These are phyloP conservation scores for Dendroctonus ponderosae DNA, from an alignment of 1,140 invertebrate genomes.

Conservation along the genomic window DNA sequence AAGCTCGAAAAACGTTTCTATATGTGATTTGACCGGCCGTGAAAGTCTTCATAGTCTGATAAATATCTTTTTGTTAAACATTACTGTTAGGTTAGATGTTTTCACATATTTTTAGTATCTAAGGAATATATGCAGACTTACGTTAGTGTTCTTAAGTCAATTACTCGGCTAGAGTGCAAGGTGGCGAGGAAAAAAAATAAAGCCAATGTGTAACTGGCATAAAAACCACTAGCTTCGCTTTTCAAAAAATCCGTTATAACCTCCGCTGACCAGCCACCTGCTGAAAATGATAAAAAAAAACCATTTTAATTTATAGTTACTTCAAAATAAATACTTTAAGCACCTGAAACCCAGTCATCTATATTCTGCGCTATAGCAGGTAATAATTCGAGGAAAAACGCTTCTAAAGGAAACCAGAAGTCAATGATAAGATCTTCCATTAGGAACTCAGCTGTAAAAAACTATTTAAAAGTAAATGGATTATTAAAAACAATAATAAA, in stretches of 20 bases:
- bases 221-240: slow-evolving; percentile 29
- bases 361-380: slow-evolving; percentile 35
- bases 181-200: slow-evolving; percentile 40
- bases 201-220: slow-evolving; percentile 42
- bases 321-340: background rate
- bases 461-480: slow-evolving; percentile 27
- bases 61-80: too few species aligned
- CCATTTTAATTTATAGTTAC: slow-evolving; percentile 19
- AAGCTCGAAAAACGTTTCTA: too few species aligned
- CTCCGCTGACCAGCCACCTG: slow-evolving; percentile 18
- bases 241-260: slow-evolving; percentile 35
- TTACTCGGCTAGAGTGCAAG: slow-evolving; percentile 41
- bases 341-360: slow-evolving; percentile 25
- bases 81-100: too few species aligned
- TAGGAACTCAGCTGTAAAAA: slow-evolving; percentile 40
- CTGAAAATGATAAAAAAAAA: slow-evolving; percentile 20
- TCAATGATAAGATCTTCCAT: slow-evolving; percentile 45
- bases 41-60: too few species aligned
- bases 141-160: slow-evolving; percentile 39
- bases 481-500: background rate
- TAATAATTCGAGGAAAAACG: slow-evolving; percentile 30
- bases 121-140: slow-evolving; percentile 14
- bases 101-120: background rate
- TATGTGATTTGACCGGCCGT: too few species aligned
- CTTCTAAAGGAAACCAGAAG: slow-evolving; percentile 47